Base-by-base conservation (phyloP, 1,140 invertebrate species). In the Akabosia matsudoensis region DNA sequence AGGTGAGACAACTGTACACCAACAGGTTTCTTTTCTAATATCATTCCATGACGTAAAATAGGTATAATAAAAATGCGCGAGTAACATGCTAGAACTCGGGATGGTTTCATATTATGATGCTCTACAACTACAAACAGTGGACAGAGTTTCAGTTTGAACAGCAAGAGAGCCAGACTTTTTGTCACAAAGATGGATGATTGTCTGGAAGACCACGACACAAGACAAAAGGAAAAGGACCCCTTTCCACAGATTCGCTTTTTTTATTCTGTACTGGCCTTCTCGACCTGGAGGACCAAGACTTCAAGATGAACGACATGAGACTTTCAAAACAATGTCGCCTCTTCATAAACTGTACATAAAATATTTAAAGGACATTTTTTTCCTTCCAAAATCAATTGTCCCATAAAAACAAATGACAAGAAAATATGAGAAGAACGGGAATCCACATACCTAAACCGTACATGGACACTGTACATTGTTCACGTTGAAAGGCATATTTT, bases 271-370 rank as follows among this genome's bases (percentile, higher is more conserved):
- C n/a, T n/a, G n/a, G 13, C 61, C 61, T 67, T 31, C 30, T 13
- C 61, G 28, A 22, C 3, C 24, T 67, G 24, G 61, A 67, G 61
- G 18, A 18, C 37, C 37, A 45, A 45, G 37, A 45, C 37, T 45
- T 45, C 37, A 45, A 7, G 18, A 7, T 45, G 37, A 45, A 67
- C 61, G 61, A 67, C 61, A 67, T 67, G 61, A 67, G 61, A 67
- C 61, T 67, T 67, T 67, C 61, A 67, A 67, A 67, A 67, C 61
- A 67, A 67, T 67, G 61, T 67, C 61, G 61, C 61, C 61, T 67
- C 4, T n/a, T 13, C 14, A 3, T 16, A 22, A 61, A n/a, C n/a
- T n/a, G n/a, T n/a, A n/a, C n/a, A 61, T n/a, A 61, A 61, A 61
- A 61, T 45, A 45, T 45, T 45, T 45, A 45, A 10, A 45, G 18